phyloP scores from a whole-genome alignment of 1,140 invertebrate genomes.

The Drusus annulatus region DNA sequence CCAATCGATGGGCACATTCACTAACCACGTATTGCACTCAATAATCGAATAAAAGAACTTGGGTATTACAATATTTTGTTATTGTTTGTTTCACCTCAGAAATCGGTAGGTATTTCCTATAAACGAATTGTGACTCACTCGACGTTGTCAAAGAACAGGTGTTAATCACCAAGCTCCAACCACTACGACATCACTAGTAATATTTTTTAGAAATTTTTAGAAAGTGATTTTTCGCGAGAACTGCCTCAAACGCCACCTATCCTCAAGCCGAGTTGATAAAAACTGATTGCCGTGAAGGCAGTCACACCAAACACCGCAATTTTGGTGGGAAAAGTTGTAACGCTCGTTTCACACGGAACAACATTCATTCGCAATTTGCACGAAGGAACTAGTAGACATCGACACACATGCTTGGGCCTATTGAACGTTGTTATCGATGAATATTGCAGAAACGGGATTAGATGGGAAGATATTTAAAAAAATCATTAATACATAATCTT shows the following conservation, averaged over 20 bases:
- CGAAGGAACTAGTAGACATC: background rate
- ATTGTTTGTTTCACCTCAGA: conserved; percentile 20
- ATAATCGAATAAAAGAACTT: background rate
- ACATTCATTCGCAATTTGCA: background rate
- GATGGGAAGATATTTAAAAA: too few species aligned
- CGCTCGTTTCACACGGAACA: conserved; percentile 1
- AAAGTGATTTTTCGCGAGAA: conserved; percentile 39
- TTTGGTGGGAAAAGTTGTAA: conserved; percentile 35
- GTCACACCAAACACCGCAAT: conserved; percentile 31
- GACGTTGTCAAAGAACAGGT: background rate
- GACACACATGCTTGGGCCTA: too few species aligned
- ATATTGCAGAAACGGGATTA: too few species aligned
- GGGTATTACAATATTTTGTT: conserved; percentile 25
- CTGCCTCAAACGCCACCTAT: conserved; percentile 37
- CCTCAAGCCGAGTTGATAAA: conserved; percentile 31
- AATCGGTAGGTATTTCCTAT: background rate
- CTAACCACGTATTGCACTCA: conserved; percentile 6
- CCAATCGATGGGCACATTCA: background rate
- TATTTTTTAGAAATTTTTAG: conserved; percentile 42
- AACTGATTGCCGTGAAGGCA: conserved; percentile 29
- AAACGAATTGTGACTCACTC: background rate
- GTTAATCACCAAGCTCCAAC: background rate
- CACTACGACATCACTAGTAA: conserved; percentile 22
- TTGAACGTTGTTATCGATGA: too few species aligned
- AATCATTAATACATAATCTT: too few species aligned